A percentile compares a stretch with the other conserved stretches of the same genome.
Conservation (phyloP, 2,888 invertebrate species). For the Acleris literana region DNA sequence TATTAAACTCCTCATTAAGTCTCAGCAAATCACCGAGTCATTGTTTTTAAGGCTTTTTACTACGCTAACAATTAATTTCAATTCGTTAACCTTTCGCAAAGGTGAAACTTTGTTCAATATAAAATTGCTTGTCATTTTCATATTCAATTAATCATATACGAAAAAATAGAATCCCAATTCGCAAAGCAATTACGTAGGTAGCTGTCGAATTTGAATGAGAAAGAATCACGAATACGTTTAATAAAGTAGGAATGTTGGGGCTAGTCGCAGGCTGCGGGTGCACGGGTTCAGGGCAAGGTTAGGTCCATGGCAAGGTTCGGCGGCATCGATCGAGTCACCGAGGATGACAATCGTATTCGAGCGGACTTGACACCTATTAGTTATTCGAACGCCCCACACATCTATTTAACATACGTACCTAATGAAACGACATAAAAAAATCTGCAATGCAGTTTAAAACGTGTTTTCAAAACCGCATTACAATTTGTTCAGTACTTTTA, state of each 20-base stretch:
- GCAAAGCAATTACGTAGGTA: background rate
- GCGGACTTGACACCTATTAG: background rate
- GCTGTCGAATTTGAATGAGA: background rate
- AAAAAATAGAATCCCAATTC: background rate
- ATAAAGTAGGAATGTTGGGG: conserved; percentile 5
- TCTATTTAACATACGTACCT: too few relatives aligned
- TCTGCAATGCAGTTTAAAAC: too few relatives aligned
- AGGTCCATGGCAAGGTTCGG: conserved; percentile 61
- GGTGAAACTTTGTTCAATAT: background rate
- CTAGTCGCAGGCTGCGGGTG: conserved; percentile 18
- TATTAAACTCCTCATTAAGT: conserved; percentile 1
- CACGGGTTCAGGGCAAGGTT: conserved; percentile 32
- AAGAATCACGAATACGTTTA: conserved; percentile 6
- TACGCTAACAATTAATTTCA: background rate
- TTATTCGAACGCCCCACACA: background rate
- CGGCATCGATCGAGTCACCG: conserved; percentile 64
- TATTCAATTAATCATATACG: background rate
- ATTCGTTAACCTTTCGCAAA: background rate
- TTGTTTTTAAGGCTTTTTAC: conserved; percentile 6
- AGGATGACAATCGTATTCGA: background rate
- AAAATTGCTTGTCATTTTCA: conserved; percentile 1
- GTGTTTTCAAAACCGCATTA: too few relatives aligned
- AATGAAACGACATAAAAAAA: too few relatives aligned
- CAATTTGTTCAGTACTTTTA: too few relatives aligned
- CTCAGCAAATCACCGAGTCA: conserved; percentile 2